A percentile compares a stretch with the other conserved stretches of the same genome.
Evolutionary conservation across 2,888 invertebrate genomes (phyloP).

Genomic region (Apodemia duryi): DNA sequence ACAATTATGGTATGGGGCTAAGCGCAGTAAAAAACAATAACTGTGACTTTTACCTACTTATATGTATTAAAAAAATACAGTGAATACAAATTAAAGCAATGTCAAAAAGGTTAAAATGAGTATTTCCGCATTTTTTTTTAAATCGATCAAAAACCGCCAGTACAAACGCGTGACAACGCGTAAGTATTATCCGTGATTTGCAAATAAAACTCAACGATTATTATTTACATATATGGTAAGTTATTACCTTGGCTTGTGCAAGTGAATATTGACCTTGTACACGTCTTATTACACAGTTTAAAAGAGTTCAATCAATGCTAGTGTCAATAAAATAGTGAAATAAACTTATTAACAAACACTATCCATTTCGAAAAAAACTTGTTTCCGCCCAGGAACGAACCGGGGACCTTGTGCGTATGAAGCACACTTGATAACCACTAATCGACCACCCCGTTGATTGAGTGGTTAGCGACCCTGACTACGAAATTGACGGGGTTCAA

Average conservation of each 20-base stretch:
- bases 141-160: too few species aligned
- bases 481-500: too few species aligned
- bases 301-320: background rate
- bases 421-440: conserved; percentile 90
- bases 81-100: too few species aligned
- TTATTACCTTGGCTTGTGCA: conserved; percentile 1
- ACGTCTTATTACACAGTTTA: background rate
- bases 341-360: background rate
- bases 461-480: too few species aligned
- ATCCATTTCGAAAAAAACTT: too few species aligned
- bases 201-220: background rate
- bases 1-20: too few species aligned
- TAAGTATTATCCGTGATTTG: conserved; percentile 1
- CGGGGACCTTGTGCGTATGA: conserved; percentile 88
- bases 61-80: too few species aligned
- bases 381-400: conserved; percentile 82
- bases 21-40: too few species aligned
- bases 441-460: too few species aligned
- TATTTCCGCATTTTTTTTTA: too few species aligned
- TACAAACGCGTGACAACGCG: background rate
- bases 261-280: background rate
- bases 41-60: too few species aligned
- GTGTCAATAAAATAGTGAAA: background rate
- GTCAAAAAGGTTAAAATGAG: too few species aligned
- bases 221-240: background rate